Conservation (phyloP, 2,113 vertebrate species). For the Panthera tigris region DNA sequence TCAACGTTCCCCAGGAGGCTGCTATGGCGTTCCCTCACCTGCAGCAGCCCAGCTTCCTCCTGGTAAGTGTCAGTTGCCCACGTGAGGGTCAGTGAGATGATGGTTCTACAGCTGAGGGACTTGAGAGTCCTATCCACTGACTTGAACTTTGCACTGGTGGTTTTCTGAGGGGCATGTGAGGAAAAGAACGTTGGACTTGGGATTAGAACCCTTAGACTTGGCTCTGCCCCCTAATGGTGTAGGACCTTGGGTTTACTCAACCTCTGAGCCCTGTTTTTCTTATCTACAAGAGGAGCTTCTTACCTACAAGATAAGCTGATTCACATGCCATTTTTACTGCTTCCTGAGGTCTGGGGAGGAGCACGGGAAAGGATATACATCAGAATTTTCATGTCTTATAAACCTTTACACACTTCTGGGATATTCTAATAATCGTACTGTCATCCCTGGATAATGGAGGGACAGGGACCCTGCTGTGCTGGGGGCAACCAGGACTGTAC, state of each 20-base stretch:
- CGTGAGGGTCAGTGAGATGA: accelerated
- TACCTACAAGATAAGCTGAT: background rate
- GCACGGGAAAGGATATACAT: background rate
- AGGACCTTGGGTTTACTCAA: background rate
- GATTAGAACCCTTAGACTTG: background rate
- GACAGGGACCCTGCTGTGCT: background rate
- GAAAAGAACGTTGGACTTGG: accelerated
- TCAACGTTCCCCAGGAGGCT: background rate
- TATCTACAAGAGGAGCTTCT: background rate
- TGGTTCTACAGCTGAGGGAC: background rate
- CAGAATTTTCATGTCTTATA: background rate
- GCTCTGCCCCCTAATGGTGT: background rate
- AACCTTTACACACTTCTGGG: background rate
- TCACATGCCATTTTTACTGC: background rate
- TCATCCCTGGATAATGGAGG: background rate
- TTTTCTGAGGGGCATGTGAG: background rate
- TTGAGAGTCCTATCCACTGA: background rate
- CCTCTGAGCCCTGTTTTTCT: background rate
- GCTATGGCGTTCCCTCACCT: slow-evolving; percentile 85
- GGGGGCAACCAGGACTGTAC: background rate
- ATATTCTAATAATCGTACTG: background rate
- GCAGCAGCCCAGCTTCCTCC: slow-evolving; percentile 91
- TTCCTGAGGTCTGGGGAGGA: background rate
- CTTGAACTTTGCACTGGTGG: background rate
- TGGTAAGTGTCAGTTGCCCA: slow-evolving; percentile 82